Evolutionary conservation across 1,140 invertebrate genomes (phyloP).

Genomic region (Choristoneura fumiferana): DNA sequence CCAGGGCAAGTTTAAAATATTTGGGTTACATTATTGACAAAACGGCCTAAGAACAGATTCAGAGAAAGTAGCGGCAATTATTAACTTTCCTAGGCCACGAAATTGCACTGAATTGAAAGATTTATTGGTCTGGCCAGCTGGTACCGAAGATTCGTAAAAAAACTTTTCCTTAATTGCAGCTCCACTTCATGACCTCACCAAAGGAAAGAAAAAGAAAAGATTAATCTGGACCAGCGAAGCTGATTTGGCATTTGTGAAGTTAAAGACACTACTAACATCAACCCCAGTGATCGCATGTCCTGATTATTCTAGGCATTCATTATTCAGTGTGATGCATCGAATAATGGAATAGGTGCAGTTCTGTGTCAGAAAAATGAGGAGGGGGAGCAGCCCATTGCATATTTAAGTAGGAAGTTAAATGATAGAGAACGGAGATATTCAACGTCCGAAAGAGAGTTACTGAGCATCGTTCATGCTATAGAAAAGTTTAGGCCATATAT

Average conservation of each 20-base stretch:
- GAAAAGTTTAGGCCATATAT: slow-evolving; percentile 12
- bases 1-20: neutral
- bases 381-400: neutral
- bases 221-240: neutral
- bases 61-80: slow-evolving; percentile 11
- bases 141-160: slow-evolving; percentile 4
- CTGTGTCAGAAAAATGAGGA: neutral
- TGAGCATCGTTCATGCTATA: neutral
- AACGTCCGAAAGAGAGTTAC: slow-evolving; percentile 6
- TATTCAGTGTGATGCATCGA: slow-evolving; percentile 13
- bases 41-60: neutral
- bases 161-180: slow-evolving; percentile 8
- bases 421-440: neutral
- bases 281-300: neutral
- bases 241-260: neutral
- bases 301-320: neutral
- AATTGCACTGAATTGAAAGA: neutral
- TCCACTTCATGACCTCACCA: slow-evolving; percentile 4
- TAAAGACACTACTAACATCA: neutral
- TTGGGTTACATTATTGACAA: neutral
- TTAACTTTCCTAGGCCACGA: neutral
- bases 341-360: slow-evolving; percentile 1
- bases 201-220: neutral
- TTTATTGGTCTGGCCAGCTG: slow-evolving; percentile 16
- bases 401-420: neutral